Base-by-base conservation (phyloP, 2,888 invertebrate genomes). In the Thalpophila matura region DNA sequence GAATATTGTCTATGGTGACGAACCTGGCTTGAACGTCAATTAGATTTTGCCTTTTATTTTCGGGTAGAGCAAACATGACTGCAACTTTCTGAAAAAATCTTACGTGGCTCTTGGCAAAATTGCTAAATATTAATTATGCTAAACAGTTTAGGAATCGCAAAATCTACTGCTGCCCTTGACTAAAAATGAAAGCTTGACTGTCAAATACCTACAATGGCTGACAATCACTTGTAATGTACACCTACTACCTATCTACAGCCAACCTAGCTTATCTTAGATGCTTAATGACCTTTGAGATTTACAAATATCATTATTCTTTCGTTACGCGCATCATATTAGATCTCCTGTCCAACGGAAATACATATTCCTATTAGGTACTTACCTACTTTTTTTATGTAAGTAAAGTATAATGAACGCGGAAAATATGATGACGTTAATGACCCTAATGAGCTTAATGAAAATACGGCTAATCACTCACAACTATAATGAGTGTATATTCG, bases 371-470 rank as follows among this genome's bases (percentile, higher is more conserved):
- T 14, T 20, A 38, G 4, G 5, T 33, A n/a, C n/a, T 29, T 29
- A 37, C 7, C 16, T 42, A 22, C 49, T 22, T 4, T 58, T 26
- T 14, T 38, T 24, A 4, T 24, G 20, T 4, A 27, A 43, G 3
- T 12, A 37, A 14, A 33, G 7, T n/a, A 50, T 46, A 22, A 66
- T 33, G 31, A 29, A 35, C 16, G 31, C 10, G 4, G 29, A 38
- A 43, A 37, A 18, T 29, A 50, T 35, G 40, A 31, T 35, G 22
- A 35, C 4, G 27, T 47, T 47, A 69, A 69, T 51, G 37, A 33
- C 18, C 24, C 22, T 69, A 68, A 69, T 70, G 38, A 63, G 56
- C 33, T 38, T n/a, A 10, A 57, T 27, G 45, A 57, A 68, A 57
- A 38, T 43, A 50, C 14, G 6, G 35, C 33, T 43, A 38, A 69